phyloP scores from a whole-genome alignment of 2,888 invertebrate species.

The Pseudococcus jackbeardsleyi region DNA sequence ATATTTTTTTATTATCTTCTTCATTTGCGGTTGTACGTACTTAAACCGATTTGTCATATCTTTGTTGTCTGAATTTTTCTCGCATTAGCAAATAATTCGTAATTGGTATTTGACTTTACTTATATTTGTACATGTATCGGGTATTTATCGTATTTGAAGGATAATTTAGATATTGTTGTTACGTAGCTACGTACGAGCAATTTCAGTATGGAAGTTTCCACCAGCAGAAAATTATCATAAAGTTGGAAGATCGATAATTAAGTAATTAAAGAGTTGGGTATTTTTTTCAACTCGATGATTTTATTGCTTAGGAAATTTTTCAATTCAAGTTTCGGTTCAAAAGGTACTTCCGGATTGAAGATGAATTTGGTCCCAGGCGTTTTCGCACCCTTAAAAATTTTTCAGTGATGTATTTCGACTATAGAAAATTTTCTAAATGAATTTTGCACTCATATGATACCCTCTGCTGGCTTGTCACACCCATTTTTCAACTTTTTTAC shows the following conservation, averaged over 20 bases:
- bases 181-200: not conserved
- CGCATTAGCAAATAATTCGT: not conserved
- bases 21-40: not conserved
- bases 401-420: too few relatives aligned
- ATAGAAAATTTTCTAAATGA: too few relatives aligned
- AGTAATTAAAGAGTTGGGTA: too few relatives aligned
- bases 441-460: too few relatives aligned
- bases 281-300: too few relatives aligned
- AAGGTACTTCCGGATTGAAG: too few relatives aligned
- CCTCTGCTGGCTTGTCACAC: too few relatives aligned
- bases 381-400: too few relatives aligned
- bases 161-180: not conserved
- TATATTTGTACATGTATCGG: not conserved
- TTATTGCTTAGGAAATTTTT: too few relatives aligned
- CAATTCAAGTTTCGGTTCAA: too few relatives aligned
- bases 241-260: not conserved
- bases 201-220: not conserved
- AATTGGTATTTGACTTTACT: not conserved
- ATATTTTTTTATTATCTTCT: not conserved
- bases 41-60: not conserved
- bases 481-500: too few relatives aligned
- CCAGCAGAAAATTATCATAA: not conserved
- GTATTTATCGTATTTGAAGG: not conserved
- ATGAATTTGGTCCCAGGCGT: too few relatives aligned
- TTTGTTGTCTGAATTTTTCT: constrained; percentile 1